Evolutionary conservation across 2,888 invertebrate species (phyloP), one percentile per base, ranked within the genome.

Genomic region (Conops quadrifasciatus): DNA sequence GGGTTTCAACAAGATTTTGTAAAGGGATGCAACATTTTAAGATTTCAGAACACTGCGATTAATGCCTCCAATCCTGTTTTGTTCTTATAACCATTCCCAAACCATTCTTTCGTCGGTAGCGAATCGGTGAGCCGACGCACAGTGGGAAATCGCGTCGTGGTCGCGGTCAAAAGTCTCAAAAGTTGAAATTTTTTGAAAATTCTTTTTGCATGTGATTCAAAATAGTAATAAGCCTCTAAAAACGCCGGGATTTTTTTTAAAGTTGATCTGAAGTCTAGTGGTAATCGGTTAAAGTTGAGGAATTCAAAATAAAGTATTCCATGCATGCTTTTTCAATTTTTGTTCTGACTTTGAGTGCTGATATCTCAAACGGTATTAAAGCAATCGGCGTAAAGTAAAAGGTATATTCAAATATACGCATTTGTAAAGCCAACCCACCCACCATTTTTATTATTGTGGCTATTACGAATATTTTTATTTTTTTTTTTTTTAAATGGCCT

Each of bases 201-300:
- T 49, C 49, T 49, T 49, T 49, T 19, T 49, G 49, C 49, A 49
- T 49, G 19, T 49, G 49, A 49, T 49, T 49, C 36, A 36, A 9
- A 36, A 36, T 36, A 36, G 36, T 36, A 7, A 36, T 36, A 36
- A 36, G 9, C 36, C 36, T 36, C 36, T 4, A 16, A 49, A 11
- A 16, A 2, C 15, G 49, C 11, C 49, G 49, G n/a, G 15, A 19
- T 13, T 7, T n/a, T 19, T 19, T 49, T 19, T 7, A 16, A n/a
- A 49, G n/a, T 19, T 4, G 49, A 36, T 4, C 49, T 16, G 11
- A 4, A 19, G n/a, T 49, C 49, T 15, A 3, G 49, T 49, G 49
- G 49, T 19, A 19, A 49, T 15, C 19, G 19, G 15, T 49, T 16
- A 49, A 49, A 13, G 49, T 49, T 19, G 49, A 49, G 49, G n/a